These are phyloP conservation scores for Margarornis squamiger DNA, from an alignment of 2,797 vertebrate genomes.

Conservation along the genomic window DNA sequence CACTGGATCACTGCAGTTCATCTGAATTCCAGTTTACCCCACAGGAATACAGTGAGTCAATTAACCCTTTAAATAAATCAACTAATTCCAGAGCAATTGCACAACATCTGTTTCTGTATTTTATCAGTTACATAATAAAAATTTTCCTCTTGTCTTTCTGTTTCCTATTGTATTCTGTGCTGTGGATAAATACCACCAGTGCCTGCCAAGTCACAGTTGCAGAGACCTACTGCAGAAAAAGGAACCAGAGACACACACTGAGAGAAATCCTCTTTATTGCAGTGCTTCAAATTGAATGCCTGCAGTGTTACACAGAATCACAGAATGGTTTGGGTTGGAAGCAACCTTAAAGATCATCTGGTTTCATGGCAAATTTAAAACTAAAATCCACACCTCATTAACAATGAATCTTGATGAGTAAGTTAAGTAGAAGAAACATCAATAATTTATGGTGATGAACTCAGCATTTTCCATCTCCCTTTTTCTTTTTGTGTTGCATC, in stretches of 20 bases:
- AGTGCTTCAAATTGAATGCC: conserved; percentile 50
- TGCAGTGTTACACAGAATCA: conserved; percentile 40
- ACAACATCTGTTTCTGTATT: conserved; percentile 17
- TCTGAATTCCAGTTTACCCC: conserved; percentile 29
- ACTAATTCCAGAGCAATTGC: neutral
- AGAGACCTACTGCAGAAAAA: conserved; percentile 28
- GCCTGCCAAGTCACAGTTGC: conserved; percentile 44
- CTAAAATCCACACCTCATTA: conserved; percentile 67
- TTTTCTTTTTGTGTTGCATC: conserved; percentile 41
- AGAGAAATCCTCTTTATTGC: conserved; percentile 44
- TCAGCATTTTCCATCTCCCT: conserved; percentile 48
- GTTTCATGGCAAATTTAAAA: conserved; percentile 59
- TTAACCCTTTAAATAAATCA: conserved; percentile 58
- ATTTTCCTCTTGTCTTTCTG: conserved; percentile 15
- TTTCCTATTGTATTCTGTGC: conserved; percentile 36
- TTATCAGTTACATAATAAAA: conserved; percentile 54
- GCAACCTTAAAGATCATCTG: neutral
- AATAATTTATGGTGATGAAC: conserved; percentile 71
- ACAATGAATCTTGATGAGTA: conserved; percentile 68
- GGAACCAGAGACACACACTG: conserved; percentile 34
- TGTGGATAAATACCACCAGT: conserved; percentile 11
- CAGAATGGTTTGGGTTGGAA: conserved; percentile 8
- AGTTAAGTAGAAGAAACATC: conserved; percentile 61
- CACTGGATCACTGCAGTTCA: neutral
- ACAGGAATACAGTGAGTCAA: neutral